Evolutionary conservation across 2,888 invertebrate genomes (phyloP), one percentile per base, ranked within the genome.

Genomic region (Rhagonycha fulva): DNA sequence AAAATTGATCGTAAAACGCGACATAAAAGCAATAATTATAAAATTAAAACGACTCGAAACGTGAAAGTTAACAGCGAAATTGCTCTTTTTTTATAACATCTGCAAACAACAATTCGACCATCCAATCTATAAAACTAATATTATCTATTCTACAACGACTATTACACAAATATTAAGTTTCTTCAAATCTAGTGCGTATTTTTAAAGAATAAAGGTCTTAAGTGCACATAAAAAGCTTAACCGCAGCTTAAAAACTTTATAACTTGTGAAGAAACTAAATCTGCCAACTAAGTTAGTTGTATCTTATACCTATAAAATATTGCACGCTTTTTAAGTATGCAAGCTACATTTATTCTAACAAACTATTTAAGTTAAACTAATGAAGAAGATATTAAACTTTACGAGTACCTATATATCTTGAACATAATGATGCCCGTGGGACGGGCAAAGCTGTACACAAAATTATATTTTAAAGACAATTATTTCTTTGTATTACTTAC

Each of bases 41-140:
- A 71, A n/a, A 19, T 28, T 68, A 68, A 63, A 71, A 70, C 77
- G 72, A 30, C 14, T 74, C 70, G 74, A 62, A 74, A 72, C 19
- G 61, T 14, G 71, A 30, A 75, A 60, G 71, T 72, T 70, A 75
- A 70, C 63, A 62, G 73, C 26, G 70, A 62, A 71, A 74, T 47
- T 47, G 47, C 47, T n/a, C 47, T 47, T 47, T 28, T 47, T 47
- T 70, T 72, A 71, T 61, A 66, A 76, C 80, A 80, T 82, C 82
- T 82, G 82, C 81, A 82, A 82, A 80, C 72, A 72, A 70, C 78
- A 80, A 79, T 82, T 82, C 82, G 81, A 82, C 81, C 81, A 82
- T 77, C 72, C 60, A 74, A 68, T 28, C 24, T 24, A 32, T 73
- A 68, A 61, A 61, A 26, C 73, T 61, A 73, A 26, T 24, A 28